Conservation (phyloP, 2,888 invertebrate species). For the Tetheella fluctuosa region DNA sequence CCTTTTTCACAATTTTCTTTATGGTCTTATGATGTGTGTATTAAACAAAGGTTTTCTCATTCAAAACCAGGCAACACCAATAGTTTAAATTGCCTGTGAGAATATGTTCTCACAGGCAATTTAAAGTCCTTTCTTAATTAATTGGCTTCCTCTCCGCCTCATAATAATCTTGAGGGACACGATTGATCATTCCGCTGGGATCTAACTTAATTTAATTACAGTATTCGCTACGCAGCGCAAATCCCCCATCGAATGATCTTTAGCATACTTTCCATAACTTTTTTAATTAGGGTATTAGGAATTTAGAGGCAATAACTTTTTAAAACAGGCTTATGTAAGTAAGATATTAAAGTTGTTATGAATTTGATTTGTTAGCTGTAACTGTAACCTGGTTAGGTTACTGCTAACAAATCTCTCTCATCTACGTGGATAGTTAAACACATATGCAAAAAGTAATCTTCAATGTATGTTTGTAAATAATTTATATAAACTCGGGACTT, state of each 20-base stretch:
- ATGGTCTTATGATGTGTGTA: conserved; percentile 19
- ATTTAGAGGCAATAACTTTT: neutral
- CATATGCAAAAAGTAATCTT: too few species aligned
- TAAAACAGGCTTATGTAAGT: neutral
- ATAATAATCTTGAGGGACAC: conserved; percentile 58
- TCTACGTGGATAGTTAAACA: too few species aligned
- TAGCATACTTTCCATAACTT: conserved; percentile 9
- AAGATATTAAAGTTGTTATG: neutral
- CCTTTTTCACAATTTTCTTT: too few species aligned
- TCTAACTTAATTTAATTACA: conserved; percentile 53
- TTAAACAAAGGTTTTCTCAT: neutral
- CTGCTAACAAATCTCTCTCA: too few species aligned
- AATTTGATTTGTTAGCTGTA: too few species aligned
- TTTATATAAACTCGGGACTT: conserved; percentile 4
- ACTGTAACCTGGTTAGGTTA: too few species aligned
- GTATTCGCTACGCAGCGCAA: conserved; percentile 30
- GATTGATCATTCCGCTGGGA: conserved; percentile 60
- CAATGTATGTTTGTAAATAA: neutral
- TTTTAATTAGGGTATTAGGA: conserved; percentile 2
- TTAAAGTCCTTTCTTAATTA: conserved; percentile 58
- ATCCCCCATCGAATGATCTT: conserved; percentile 21
- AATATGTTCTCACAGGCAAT: conserved; percentile 36
- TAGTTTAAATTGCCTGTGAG: too few species aligned
- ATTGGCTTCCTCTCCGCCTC: conserved; percentile 60
- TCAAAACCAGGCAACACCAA: too few species aligned